Evolutionary conservation across 2,888 invertebrate genomes (phyloP).

Genomic region (Tachina fera): DNA sequence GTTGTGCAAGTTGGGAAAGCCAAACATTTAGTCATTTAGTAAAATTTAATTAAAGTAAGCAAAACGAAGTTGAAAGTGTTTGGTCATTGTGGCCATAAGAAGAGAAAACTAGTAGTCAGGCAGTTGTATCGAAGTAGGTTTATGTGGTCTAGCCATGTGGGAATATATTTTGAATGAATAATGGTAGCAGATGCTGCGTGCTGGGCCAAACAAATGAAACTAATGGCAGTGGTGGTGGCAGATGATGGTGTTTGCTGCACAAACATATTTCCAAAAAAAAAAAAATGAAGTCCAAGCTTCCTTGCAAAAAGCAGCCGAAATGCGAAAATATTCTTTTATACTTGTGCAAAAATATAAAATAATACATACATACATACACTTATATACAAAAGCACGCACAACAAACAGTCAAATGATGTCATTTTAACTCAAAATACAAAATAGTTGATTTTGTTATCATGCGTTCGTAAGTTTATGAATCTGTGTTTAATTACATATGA

Average conservation of each 20-base stretch:
- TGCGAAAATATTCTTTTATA: constrained; percentile 18
- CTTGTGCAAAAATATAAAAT: not conserved
- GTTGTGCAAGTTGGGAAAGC: constrained; percentile 30
- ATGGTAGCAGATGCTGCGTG: constrained; percentile 68
- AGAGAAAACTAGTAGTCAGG: constrained; percentile 52
- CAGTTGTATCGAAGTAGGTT: constrained; percentile 53
- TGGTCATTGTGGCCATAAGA: constrained; percentile 66
- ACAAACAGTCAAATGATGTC: constrained; percentile 53
- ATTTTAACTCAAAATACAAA: constrained; percentile 40
- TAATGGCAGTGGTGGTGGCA: constrained; percentile 49
- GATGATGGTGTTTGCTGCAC: constrained; percentile 33
- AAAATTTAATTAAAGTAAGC: constrained; percentile 71
- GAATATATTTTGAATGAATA: constrained; percentile 70
- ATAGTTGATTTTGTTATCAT: constrained; percentile 6
- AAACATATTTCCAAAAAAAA: constrained; percentile 16
- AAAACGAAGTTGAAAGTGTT: constrained; percentile 71
- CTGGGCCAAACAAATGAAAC: constrained; percentile 60
- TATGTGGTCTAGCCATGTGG: constrained; percentile 69
- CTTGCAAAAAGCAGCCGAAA: constrained; percentile 55
- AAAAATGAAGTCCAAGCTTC: constrained; percentile 48
- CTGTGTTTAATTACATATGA: not conserved
- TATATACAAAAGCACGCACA: not conserved
- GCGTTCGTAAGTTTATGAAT: no score
- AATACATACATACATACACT: no score
- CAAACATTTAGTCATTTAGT: constrained; percentile 68